A percentile compares a stretch with the other conserved stretches of the same genome.
Evolutionary conservation across 37 sponge, comb jelly and placozoan species (phyloP).

Genomic region (Amphimedon queenslandica): DNA sequence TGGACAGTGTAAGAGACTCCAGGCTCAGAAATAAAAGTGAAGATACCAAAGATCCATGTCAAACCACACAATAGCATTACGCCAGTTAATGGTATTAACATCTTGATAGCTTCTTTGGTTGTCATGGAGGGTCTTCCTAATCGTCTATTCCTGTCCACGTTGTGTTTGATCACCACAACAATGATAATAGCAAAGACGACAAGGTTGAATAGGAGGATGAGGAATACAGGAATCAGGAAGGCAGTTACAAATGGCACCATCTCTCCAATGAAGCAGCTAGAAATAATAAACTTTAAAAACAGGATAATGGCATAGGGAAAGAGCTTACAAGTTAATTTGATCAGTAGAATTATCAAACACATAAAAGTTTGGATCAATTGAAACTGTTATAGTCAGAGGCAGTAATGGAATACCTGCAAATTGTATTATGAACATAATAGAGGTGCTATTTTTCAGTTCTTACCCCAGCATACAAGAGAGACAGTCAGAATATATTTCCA

Average conservation of each 20-base stretch:
- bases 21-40: too few relatives aligned
- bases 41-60: too few relatives aligned
- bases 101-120: too few relatives aligned
- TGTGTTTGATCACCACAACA: not conserved
- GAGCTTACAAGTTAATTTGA: not conserved
- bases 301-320: not conserved
- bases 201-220: not conserved
- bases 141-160: not conserved
- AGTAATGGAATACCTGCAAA: not conserved
- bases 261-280: not conserved
- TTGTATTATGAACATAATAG: not conserved
- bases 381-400: not conserved
- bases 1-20: too few relatives aligned
- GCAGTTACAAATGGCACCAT: not conserved
- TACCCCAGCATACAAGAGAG: not conserved
- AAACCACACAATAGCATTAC: too few relatives aligned
- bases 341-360: not conserved
- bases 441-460: not conserved
- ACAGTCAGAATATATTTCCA: not conserved
- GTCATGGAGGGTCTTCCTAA: too few relatives aligned
- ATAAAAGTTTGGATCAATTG: not conserved
- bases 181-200: not conserved
- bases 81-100: too few relatives aligned
- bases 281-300: not conserved
- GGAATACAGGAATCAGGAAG: not conserved